Conservation (phyloP, 2,888 invertebrate species). For the Caenorhabditis zanzibari region DNA sequence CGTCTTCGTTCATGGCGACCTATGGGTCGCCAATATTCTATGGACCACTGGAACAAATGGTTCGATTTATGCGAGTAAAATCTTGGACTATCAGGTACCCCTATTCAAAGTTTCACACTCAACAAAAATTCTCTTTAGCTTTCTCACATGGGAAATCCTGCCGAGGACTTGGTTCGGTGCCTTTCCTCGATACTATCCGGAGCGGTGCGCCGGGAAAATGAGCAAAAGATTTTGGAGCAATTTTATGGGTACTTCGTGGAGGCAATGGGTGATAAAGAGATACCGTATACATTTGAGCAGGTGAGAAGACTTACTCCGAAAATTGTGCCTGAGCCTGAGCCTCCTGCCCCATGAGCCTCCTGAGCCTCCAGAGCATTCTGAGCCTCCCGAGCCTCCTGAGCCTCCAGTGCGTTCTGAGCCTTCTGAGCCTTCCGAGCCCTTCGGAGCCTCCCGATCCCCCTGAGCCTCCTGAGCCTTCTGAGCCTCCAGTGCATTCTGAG, state of each 20-base stretch:
- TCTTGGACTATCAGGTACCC: slow-evolving; percentile 22
- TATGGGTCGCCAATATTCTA: slow-evolving; percentile 59
- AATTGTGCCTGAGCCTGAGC: no score
- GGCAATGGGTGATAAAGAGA: slow-evolving; percentile 16
- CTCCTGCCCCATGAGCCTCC: no score
- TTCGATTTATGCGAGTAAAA: background rate
- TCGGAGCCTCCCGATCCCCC: no score
- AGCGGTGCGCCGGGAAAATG: slow-evolving; percentile 37
- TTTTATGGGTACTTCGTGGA: slow-evolving; percentile 60
- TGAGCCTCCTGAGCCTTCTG: no score
- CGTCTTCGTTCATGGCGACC: slow-evolving; percentile 55
- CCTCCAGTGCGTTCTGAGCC: no score
- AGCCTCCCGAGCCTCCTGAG: no score
- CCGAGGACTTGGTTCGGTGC: slow-evolving; percentile 62
- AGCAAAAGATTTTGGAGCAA: slow-evolving; percentile 51
- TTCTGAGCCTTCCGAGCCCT: no score
- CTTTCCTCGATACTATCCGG: slow-evolving; percentile 57
- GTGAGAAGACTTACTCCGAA: no score
- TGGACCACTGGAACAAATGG: slow-evolving; percentile 13
- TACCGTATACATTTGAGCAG: slow-evolving; percentile 64
- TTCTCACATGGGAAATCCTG: slow-evolving; percentile 57
- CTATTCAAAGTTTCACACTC: no score
- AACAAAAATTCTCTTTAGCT: slow-evolving; percentile 42
- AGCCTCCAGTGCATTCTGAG: no score
- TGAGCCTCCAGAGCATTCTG: no score